Evolutionary conservation across 2,888 invertebrate genomes (phyloP), one percentile per base, ranked within the genome.

Genomic region (Cantharis rufa): DNA sequence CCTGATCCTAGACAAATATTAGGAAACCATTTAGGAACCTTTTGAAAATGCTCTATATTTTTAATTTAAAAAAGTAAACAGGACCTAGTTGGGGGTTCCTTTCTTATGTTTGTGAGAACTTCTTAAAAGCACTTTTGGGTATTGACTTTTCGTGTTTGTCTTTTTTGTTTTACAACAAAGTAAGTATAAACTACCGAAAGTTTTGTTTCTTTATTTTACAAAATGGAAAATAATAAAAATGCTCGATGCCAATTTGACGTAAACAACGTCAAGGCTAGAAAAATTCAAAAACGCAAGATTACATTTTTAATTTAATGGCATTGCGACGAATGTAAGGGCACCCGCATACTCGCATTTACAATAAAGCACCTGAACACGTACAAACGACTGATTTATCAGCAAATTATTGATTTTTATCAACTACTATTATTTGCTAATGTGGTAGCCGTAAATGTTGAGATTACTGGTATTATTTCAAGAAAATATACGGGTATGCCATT

Each of bases 21-120:
- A 71, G 28, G 77, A 77, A 77, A 69, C 74, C 77, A 77, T 74
- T 74, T 74, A 77, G 71, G 64, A 62, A 62, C 74, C 69, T 66
- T 24, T 66, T 7, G 24, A 48, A 64, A 74, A 69, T 77, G 77
- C 77, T 69, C 77, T 72, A 77, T 69, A 77, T 77, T 77, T 77
- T 77, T 77, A 77, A 77, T 77, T 76, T 74, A 74, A 75, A 70
- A 77, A 77, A 69, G 68, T 64, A 27, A 77, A 77, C 66, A 28
- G 69, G 61, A 15, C 62, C 21, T 15, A 13, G 18, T 15, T 66
- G 15, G 28, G 61, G 62, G 74, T 62, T 27, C 27, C 27, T 28
- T 72, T 63, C 32, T 77, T 71, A 16, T 72, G 62, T 69, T 73
- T 48, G 70, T 74, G 77, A 69, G 77, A 77, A 74, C 71, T 62